Base-by-base conservation (phyloP, 2,888 invertebrate species). In the Didymodactylos carnosus region DNA sequence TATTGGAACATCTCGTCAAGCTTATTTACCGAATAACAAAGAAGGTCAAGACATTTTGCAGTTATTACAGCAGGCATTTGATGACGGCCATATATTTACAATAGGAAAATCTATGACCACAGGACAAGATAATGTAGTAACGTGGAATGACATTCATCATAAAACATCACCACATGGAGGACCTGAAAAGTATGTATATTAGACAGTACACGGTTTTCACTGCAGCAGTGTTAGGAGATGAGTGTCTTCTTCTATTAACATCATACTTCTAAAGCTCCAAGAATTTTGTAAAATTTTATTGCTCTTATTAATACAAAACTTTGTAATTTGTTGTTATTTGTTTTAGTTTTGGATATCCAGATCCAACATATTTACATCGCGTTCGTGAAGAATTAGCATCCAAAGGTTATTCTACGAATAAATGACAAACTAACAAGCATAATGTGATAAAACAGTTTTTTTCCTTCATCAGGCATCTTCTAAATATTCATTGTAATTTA, bases 61-160 rank as follows among this genome's bases (percentile, higher is more conserved):
- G 16, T 75, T 81, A 72, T 76, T 81, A 69, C 72, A 76, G 72
- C 76, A 76, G 72, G 80, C 81, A 8, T 81, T 80, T 72, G 76
- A 80, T 19, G 77, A 78, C 35, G 74, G 78, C n/a, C 71, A 81
- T 43, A 76, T 78, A 8, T 81, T 81, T 72, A 80, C 80, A 2
- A 77, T 81, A 39, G 80, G 81, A 6, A 76, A 76, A 16, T 81
- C 81, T 7, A 71, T 76, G 10, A 81, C 80, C 8, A 79, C 79
- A 13, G 81, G 80, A 19, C 75, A 72, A 23, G 76, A 77, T 39
- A 77, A 77, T 70, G 78, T 78, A 7, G 77, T 81, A 40, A 78
- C 78, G 1, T 81, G 80, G 81, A 80, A 81, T 74, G 80, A 81
- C 71, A 79, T 81, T 46, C 80, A 81, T 71, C 81, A 81, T 76